Percentiles rank a stretch among this genome's conserved stretches.
Evolutionary conservation across 2,888 invertebrate genomes (phyloP).

Genomic region (Shargacucullia verbasci): DNA sequence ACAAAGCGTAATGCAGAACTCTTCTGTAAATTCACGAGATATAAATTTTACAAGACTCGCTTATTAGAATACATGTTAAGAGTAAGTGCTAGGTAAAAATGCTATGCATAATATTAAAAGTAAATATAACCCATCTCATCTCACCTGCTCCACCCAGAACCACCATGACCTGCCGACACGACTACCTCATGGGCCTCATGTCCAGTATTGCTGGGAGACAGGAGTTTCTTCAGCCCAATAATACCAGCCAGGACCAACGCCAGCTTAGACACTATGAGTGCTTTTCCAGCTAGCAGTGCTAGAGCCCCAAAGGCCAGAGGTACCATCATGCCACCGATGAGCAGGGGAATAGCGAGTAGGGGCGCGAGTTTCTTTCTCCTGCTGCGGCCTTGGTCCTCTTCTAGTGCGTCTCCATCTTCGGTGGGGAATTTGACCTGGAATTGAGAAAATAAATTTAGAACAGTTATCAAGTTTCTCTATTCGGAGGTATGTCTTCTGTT

Average conservation of each 20-base stretch:
- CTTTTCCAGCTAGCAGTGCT: constrained; percentile 95
- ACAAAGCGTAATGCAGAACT: no score
- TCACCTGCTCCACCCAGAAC: constrained; percentile 92
- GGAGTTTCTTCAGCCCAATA: constrained; percentile 95
- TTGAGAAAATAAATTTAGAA: constrained; percentile 2
- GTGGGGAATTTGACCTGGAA: constrained; percentile 93
- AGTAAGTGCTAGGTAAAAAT: no score
- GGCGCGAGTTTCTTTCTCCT: constrained; percentile 93
- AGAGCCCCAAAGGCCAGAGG: constrained; percentile 95
- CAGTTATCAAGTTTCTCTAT: no score
- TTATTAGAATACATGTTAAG: no score
- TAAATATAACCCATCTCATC: background rate
- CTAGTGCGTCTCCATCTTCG: constrained; percentile 89
- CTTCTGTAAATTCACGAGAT: no score
- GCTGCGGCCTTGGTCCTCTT: constrained; percentile 90
- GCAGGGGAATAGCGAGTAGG: constrained; percentile 93
- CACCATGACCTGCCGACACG: constrained; percentile 91
- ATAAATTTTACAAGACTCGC: no score
- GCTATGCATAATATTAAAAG: no score
- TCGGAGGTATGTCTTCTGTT: no score
- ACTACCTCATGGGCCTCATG: constrained; percentile 92
- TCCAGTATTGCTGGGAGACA: constrained; percentile 91
- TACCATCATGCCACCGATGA: constrained; percentile 94
- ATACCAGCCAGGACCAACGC: constrained; percentile 95
- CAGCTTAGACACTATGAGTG: constrained; percentile 94